Conservation (phyloP, 2,113 vertebrate species). For the Sialia sialis region DNA sequence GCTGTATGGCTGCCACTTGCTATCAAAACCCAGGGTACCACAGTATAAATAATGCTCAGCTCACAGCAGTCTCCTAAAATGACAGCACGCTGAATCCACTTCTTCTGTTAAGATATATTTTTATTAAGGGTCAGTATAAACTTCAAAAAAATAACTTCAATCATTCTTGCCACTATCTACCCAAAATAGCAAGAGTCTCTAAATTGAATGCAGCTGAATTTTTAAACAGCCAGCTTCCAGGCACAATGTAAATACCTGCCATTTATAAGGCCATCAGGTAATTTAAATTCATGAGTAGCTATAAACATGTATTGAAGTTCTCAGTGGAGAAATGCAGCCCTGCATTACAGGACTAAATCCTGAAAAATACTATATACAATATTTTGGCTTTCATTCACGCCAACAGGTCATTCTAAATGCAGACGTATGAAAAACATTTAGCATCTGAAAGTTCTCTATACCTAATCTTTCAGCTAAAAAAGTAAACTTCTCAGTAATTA, state of each 20-base stretch:
- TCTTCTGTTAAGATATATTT: neutral
- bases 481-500: neutral
- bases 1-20: neutral
- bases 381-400: neutral
- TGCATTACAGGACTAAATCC: neutral
- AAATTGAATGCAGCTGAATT: neutral
- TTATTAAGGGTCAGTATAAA: conserved; percentile 47
- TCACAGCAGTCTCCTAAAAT: neutral
- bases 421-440: neutral
- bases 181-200: neutral
- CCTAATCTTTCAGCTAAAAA: neutral
- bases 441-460: neutral
- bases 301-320: neutral
- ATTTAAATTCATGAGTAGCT: conserved; percentile 15
- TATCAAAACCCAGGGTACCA: neutral
- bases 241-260: neutral
- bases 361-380: neutral
- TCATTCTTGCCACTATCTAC: neutral
- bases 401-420: neutral
- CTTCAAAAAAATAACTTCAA: neutral
- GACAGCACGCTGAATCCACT: neutral
- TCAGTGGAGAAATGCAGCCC: neutral
- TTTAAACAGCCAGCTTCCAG: neutral
- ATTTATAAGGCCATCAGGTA: neutral
- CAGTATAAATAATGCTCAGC: neutral